A percentile compares a stretch with the other conserved stretches of the same genome.
phyloP scores from a whole-genome alignment of 2,797 vertebrate genomes.

The Monodelphis domestica region DNA sequence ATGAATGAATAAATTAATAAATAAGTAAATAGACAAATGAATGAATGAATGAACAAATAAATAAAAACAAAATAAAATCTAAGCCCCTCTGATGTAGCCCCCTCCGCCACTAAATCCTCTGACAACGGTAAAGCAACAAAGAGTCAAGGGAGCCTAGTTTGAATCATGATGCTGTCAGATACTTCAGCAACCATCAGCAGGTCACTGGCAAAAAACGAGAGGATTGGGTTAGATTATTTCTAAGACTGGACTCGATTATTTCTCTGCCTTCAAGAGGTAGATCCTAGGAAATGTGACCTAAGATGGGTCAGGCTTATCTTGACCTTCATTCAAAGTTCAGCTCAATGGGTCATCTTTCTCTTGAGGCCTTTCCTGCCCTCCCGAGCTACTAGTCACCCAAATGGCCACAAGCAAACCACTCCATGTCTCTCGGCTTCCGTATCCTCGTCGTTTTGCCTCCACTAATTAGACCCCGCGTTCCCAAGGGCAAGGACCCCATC shows the following conservation, averaged over 20 bases:
- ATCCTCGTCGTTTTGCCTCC: too few species aligned
- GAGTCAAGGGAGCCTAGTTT: neutral
- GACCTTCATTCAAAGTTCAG: neutral
- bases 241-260: neutral
- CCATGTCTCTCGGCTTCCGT: neutral
- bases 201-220: neutral
- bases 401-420: neutral
- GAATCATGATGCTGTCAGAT: neutral
- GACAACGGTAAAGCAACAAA: neutral
- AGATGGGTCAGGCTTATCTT: neutral
- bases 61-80: too few species aligned
- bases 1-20: too few species aligned
- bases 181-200: neutral
- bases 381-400: neutral
- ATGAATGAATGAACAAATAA: too few species aligned
- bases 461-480: too few species aligned
- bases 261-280: neutral
- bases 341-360: neutral
- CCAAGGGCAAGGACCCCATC: too few species aligned
- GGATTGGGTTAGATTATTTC: neutral
- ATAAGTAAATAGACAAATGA: too few species aligned
- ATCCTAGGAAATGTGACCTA: neutral
- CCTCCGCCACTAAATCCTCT: neutral
- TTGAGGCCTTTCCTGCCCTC: neutral
- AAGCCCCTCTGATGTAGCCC: neutral